Conservation (phyloP, 2,888 invertebrate genomes). For the Trissonchulus sp. region DNA sequence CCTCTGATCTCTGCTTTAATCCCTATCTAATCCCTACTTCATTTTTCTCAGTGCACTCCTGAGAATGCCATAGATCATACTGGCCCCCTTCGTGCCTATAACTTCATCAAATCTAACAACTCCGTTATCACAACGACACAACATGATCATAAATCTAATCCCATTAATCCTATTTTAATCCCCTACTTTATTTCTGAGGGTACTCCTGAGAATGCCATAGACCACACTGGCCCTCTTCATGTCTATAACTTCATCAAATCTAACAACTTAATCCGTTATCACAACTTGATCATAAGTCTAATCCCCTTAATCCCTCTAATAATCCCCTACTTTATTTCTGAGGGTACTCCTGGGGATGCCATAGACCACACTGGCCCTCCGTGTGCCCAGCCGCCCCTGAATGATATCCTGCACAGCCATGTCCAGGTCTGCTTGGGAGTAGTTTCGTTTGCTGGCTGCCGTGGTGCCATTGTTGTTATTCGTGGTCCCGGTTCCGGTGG, state of each 20-base stretch:
- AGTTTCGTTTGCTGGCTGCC: slow-evolving; percentile 64
- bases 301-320: too few relatives aligned
- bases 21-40: too few relatives aligned
- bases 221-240: slow-evolving; percentile 91
- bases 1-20: too few relatives aligned
- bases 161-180: too few relatives aligned
- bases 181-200: slow-evolving; percentile 81
- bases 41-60: slow-evolving; percentile 91
- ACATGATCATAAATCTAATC: too few relatives aligned
- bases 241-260: too few relatives aligned
- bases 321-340: slow-evolving; percentile 78
- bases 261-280: too few relatives aligned
- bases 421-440: slow-evolving; percentile 90
- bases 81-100: too few relatives aligned
- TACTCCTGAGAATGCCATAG: slow-evolving; percentile 92
- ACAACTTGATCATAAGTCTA: too few relatives aligned
- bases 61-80: slow-evolving; percentile 91
- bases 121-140: too few relatives aligned
- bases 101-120: too few relatives aligned
- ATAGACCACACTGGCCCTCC: slow-evolving; percentile 87
- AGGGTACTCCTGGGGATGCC: slow-evolving; percentile 93
- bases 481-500: not conserved
- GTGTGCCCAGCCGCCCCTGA: slow-evolving; percentile 81
- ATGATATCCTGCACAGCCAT: slow-evolving; percentile 89
- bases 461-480: slow-evolving; percentile 5